A percentile compares a stretch with the other conserved stretches of the same genome.
Evolutionary conservation across 1,140 invertebrate species (phyloP).

Genomic region (Tetramorium alpestre): DNA sequence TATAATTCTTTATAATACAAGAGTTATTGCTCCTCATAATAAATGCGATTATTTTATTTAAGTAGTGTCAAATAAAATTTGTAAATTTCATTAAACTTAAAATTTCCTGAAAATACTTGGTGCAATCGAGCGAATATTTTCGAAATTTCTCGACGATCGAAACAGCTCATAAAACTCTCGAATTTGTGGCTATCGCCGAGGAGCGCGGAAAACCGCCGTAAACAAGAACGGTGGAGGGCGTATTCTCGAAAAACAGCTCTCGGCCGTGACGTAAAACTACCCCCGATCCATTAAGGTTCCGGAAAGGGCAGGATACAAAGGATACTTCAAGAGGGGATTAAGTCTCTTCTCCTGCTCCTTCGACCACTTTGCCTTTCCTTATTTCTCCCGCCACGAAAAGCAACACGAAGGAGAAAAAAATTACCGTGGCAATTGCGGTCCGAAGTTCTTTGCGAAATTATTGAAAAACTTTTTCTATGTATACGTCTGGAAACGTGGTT

Average conservation of each 20-base stretch:
- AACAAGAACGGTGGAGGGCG: slow-evolving; percentile 64
- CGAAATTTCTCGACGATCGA: slow-evolving; percentile 19
- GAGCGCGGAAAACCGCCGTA: slow-evolving; percentile 65
- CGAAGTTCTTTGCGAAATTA: background rate
- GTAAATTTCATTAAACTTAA: slow-evolving; percentile 6
- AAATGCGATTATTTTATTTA: background rate
- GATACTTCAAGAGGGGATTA: slow-evolving; percentile 68
- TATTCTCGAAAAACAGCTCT: slow-evolving; percentile 74
- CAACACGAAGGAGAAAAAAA: slow-evolving; percentile 13
- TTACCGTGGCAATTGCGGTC: slow-evolving; percentile 7
- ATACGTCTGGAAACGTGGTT: background rate
- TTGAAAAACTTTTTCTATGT: slow-evolving; percentile 20
- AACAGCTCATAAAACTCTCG: slow-evolving; percentile 73
- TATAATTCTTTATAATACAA: background rate
- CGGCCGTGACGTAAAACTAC: slow-evolving; percentile 71
- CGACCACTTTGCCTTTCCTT: background rate
- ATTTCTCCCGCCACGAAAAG: background rate
- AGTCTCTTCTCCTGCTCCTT: slow-evolving; percentile 47
- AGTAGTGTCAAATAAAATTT: background rate
- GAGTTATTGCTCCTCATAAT: background rate
- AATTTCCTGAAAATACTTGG: background rate
- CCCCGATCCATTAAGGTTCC: slow-evolving; percentile 77
- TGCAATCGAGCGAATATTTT: background rate
- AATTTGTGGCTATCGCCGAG: slow-evolving; percentile 71
- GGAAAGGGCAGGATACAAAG: slow-evolving; percentile 69